phyloP scores from a whole-genome alignment of 2,888 invertebrate genomes.

The Dryomyza anilis region DNA sequence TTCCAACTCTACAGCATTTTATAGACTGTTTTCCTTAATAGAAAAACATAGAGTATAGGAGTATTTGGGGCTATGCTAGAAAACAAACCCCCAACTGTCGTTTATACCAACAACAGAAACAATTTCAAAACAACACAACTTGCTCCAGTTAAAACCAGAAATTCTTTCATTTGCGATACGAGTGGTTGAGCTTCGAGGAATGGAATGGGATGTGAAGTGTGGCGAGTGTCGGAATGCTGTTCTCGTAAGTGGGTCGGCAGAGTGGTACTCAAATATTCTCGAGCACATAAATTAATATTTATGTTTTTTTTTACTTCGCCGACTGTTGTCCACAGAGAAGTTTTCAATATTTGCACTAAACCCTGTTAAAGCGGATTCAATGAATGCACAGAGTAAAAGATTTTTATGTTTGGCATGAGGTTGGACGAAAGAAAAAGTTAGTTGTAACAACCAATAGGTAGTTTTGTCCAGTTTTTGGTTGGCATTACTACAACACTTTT shows the following conservation, averaged over 20 bases:
- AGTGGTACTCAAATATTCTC: slow-evolving; percentile 23
- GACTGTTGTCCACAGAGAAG: no score
- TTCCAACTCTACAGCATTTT: no score
- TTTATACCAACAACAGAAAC: slow-evolving; percentile 49
- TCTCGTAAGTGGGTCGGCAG: slow-evolving; percentile 35
- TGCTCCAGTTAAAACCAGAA: slow-evolving; percentile 39
- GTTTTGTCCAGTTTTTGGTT: no score
- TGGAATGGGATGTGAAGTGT: neutral
- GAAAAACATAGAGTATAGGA: slow-evolving; percentile 38
- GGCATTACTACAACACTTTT: no score
- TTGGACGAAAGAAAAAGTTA: no score
- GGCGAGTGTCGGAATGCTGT: slow-evolving; percentile 26
- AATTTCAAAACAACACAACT: slow-evolving; percentile 39
- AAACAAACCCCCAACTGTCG: slow-evolving; percentile 12
- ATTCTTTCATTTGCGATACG: slow-evolving; percentile 49
- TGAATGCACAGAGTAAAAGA: no score
- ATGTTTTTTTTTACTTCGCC: no score
- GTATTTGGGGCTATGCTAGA: neutral
- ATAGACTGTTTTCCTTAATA: slow-evolving; percentile 59
- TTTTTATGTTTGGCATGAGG: no score
- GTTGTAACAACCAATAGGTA: no score
- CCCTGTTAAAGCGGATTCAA: no score
- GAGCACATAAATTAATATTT: no score
- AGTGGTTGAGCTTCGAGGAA: slow-evolving; percentile 38
- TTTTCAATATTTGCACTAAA: no score